Base-by-base conservation (phyloP, 2,888 invertebrate genomes). In the Mesopsocus fuscifrons region DNA sequence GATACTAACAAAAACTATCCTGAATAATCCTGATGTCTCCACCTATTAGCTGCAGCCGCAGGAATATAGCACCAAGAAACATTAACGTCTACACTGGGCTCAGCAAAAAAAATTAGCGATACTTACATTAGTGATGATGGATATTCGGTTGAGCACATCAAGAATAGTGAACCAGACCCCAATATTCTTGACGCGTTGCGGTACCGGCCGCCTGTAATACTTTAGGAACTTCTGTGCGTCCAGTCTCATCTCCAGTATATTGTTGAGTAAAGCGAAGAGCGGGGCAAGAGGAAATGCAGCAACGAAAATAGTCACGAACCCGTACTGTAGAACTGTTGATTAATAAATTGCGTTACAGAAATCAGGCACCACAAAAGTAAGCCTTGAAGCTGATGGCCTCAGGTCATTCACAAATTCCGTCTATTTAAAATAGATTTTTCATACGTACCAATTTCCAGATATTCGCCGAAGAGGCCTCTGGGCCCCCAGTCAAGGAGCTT, bases 211-310 rank as follows among this genome's bases (percentile, higher is more conserved):
- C 23, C 80, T 65, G 51, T 72, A 74, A 51, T 78, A 75, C 42
- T 72, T 74, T 5, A 84, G 64, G 58, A 84, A 77, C 60, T 87
- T 87, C 50, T 76, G 75, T 18, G 84, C 85, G 61, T 87, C 85
- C 45, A 82, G 61, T 20, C 85, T 68, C 64, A 87, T 80, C 62
- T 88, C 87, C 38, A 88, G 61, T 17, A 84, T 66, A 58, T 88
- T 88, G 58, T 85, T 87, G 21, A 82, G 60, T 30, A 87, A 62
- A 1, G 85, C 84, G 59, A 85, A 77, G 1, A 87, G 59, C 1
- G 87, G 87, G 0, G 83, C 87, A 47, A 88, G 57, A 0, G 87
- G 87, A 60, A 88, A 87, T 2, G 85, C 85, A 23, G 81, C 74
- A 20, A 85, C 84, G 55, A 88, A 88, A 34, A 88, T 68, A 1